Evolutionary conservation across 2,113 vertebrate species (phyloP), one percentile per base, ranked within the genome.

Genomic region (Pica pica): DNA sequence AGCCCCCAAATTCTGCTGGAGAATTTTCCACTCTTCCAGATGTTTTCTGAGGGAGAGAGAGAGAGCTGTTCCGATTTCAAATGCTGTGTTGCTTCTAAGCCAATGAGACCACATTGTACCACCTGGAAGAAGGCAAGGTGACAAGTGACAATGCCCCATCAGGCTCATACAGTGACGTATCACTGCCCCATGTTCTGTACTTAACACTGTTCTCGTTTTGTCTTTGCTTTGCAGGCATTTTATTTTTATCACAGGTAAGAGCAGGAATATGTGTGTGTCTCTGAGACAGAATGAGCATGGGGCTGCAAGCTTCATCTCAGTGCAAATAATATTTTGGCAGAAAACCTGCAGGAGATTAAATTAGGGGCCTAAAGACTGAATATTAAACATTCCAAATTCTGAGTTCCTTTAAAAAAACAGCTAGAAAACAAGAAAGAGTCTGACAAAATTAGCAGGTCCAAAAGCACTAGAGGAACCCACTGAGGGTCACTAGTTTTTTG

Each of bases 261-360:
- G 68, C 83, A 95, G 75, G 64, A 97, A 92, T 79, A 88, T 77
- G 35, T 77, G 85, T 77, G 85, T 71, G 33, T 88, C 15, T 95
- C 73, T 74, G 21, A 22, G 79, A 71, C 70, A 91, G 71, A 88
- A 70, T 6, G 64, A 83, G 70, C 59, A 50, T 7, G 26, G 80
- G 49, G 61, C 88, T 80, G 77, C 64, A 84, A 60, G 69, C 61
- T 78, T 47, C 87, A 47, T 49, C 71, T 69, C 83, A 70, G 49
- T 80, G 95, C 81, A 96, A 96, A 96, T 91, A 92, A 55, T 76
- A 67, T 82, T 92, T 96, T 96, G 93, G 92, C 92, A 94, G 61
- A 42, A 94, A 93, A 94, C 71, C 53, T 75, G 52, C 64, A 87
- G 82, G 84, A 89, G 74, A 94, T 95, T 95, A 91, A 95, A 91